Evolutionary conservation across 1,140 invertebrate genomes (phyloP), one percentile per base, ranked within the genome.

Genomic region (Drosophila sturtevanti): DNA sequence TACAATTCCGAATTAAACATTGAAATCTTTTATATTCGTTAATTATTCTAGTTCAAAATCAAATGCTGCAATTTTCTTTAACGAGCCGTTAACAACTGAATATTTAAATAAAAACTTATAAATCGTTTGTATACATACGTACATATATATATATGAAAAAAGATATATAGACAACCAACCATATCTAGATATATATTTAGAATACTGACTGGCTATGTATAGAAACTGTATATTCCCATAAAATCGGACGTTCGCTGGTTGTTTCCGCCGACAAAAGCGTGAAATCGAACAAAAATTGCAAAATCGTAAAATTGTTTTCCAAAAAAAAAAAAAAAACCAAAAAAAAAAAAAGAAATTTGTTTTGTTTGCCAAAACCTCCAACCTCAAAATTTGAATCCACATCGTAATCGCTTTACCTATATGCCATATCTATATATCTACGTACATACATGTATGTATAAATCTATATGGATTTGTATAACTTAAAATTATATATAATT

Each of bases 21-120:
- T 24, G 72, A 1, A 62, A 62, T 41, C 21, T 51, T 58, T 56
- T 56, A 24, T 52, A n/a, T n/a, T n/a, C n/a, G n/a, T 54, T 70
- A 55, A 31, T 31, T 4, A 3, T 18, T 21, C 41, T 48, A 21
- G 51, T 27, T 67, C 24, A n/a, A n/a, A n/a, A n/a, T 14, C 22
- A 27, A 73, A 22, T 44, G 63, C 81, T 81, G 81, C 77, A 86
- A 77, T 79, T 82, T 52, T 59, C 56, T 68, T 76, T 79, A 82
- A 82, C 79, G 79, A 81, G 63, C 73, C 79, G 79, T 77, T 81
- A 78, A 81, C 74, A 79, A 89, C 66, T 77, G 66, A 77, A 82
- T 77, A 89, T 89, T 79, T 77, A 67, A 79, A 79, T 82, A 76
- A 79, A 66, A 89, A 81, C 77, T 76, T 82, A 84, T 81, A 89